Evolutionary conservation across 2,797 vertebrate species (phyloP), one percentile per base, ranked within the genome.

Genomic region (Pseudocheirus occidentalis): DNA sequence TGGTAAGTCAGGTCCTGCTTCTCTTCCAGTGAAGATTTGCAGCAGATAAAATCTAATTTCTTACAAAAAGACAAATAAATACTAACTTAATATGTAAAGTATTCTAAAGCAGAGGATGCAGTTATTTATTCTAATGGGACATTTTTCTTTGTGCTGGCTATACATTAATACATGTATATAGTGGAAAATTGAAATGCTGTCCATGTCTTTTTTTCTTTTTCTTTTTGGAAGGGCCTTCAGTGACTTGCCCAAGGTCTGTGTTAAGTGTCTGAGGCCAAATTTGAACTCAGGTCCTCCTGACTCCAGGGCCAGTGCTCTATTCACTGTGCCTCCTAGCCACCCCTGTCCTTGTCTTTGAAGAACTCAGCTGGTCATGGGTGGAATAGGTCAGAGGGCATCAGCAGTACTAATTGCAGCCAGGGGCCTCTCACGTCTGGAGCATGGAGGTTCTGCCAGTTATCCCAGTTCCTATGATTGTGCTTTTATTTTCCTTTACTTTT

Each of bases 31-130:
- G n/a, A 2, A 3, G 57, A 53, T 54, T 24, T 93, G 46, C 9
- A 59, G 92, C 9, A 14, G 18, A 6, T 57, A n/a, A n/a, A n/a
- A n/a, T n/a, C n/a, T n/a, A 93, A 18, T 55, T 94, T 58, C 59
- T 40, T 73, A 81, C 18, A 46, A 46, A 96, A 46, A 94, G 91
- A 91, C 12, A 93, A 16, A 28, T 40, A 94, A 21, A 28, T 40
- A 97, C 40, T 18, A 91, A 93, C 93, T 89, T 59, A 94, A 92
- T 94, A 28, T 95, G 96, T 92, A 92, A 97, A 93, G 53, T 24
- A 40, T 92, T 87, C 50, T 94, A 95, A 56, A 93, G 13, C 28
- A 93, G 14, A 58, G 95, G 57, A 28, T 53, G 14, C 55, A 91
- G 46, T 56, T 12, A 91, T 12, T 81, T 90, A 31, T 93, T 95